Evolutionary conservation across 2,113 vertebrate species (phyloP), one percentile per base, ranked within the genome.

Genomic region (Protomyctophum bolini): DNA sequence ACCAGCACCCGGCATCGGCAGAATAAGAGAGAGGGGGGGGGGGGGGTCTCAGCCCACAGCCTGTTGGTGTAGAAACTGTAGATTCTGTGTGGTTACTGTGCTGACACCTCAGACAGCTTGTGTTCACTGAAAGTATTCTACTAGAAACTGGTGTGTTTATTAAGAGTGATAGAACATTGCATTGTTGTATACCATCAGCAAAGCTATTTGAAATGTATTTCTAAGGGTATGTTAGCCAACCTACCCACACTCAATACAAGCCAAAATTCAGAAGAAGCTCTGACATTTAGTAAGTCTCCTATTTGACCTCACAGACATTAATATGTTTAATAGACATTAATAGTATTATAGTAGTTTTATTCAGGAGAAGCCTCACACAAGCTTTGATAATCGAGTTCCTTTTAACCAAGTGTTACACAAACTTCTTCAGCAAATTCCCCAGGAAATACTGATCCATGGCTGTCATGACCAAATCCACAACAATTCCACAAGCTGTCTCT

Each of bases 1-100:
- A 78, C 54, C 58, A 72, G 68, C 68, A 56, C 10, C 58, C n/a
- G n/a, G n/a, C n/a, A 83, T 64, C 57, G 56, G 69, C 68, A 80
- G n/a, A n/a, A n/a, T 68, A 46, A 70, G 65, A 65, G 76, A 77
- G 80, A 76, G 58, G 46, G 45, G 9, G 50, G 67, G 33, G 70
- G 33, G 21, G 50, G 67, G 33, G 70, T 28, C 47, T 2, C 10
- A n/a, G 72, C 55, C 70, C 68, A 80, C 80, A 85, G 64, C 80
- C 82, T 66, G 63, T 29, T 47, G 33, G 76, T 52, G 51, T 28
- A 62, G 51, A 67, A 11, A 14, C 66, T 46, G 69, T 70, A 62
- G 51, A 67, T 21, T 33, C 66, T 46, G 69, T 70, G 11, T 45
- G 33, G 58, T 70, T 74, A 62, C 69, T 51, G 67, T 83, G 69